These are phyloP conservation scores for Herpetotheres cachinnans DNA, from an alignment of 2,113 vertebrate genomes.

Conservation along the genomic window DNA sequence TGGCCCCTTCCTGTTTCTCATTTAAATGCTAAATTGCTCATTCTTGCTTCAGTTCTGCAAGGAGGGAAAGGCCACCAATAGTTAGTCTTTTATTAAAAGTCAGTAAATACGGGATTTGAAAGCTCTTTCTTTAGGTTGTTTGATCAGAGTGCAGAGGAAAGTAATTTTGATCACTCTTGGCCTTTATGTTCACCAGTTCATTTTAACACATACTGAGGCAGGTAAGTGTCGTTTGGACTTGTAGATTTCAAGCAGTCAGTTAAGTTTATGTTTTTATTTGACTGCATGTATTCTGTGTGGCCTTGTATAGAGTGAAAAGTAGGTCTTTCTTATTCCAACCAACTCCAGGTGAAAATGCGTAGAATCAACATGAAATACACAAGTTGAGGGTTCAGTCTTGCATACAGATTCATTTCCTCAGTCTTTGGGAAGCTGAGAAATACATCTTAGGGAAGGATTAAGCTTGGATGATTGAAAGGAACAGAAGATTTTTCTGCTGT, in stretches of 20 bases:
- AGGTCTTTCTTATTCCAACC: neutral
- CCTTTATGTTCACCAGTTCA: neutral
- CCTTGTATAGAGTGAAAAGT: neutral
- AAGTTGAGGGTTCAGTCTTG: neutral
- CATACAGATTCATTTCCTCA: neutral
- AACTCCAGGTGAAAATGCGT: neutral
- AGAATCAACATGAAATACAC: neutral
- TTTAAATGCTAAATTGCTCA: neutral
- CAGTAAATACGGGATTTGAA: neutral
- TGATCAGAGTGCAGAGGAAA: neutral
- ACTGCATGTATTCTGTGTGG: neutral
- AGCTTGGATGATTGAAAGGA: neutral
- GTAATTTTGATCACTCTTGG: neutral
- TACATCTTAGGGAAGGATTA: neutral
- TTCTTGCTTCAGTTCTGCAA: neutral
- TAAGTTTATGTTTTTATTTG: neutral
- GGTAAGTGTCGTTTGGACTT: neutral
- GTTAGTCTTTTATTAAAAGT: neutral
- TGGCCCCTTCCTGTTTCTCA: neutral
- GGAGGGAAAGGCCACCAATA: neutral
- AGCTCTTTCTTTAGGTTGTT: neutral
- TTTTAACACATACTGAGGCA: neutral
- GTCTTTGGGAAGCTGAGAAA: neutral
- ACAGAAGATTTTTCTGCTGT: neutral
- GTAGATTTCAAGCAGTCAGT: neutral